phyloP scores from a whole-genome alignment of 2,888 invertebrate species.

The Troides oblongomaculatus region DNA sequence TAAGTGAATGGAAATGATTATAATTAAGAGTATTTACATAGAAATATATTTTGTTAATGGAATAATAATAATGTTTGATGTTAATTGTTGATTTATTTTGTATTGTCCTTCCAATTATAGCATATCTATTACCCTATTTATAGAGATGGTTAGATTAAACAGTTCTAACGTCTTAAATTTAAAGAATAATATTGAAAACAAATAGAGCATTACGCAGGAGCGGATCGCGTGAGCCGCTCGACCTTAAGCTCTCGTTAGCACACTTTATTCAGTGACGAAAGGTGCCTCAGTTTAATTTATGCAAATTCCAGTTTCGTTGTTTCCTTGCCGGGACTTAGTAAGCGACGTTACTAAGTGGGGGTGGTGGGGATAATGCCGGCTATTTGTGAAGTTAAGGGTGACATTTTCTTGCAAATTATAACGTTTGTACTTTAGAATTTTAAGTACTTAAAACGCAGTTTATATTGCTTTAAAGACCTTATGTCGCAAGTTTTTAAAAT shows the following conservation, averaged over 20 bases:
- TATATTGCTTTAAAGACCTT: conserved; percentile 32
- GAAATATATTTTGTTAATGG: no score
- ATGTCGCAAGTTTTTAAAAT: not conserved
- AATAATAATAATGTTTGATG: no score
- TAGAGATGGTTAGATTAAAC: not conserved
- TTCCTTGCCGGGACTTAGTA: conserved; percentile 58
- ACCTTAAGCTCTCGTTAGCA: conserved; percentile 62
- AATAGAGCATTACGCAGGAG: conserved; percentile 4
- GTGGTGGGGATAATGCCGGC: conserved; percentile 40
- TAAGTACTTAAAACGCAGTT: conserved; percentile 28
- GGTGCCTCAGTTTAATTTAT: conserved; percentile 69
- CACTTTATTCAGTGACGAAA: conserved; percentile 61
- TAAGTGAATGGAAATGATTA: no score
- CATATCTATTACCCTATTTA: no score
- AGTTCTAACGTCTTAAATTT: not conserved
- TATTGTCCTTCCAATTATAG: no score
- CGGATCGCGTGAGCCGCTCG: conserved; percentile 53
- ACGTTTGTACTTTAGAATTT: conserved; percentile 7
- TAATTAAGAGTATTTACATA: no score
- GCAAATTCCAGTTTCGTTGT: conserved; percentile 70
- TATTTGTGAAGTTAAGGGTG: conserved; percentile 37
- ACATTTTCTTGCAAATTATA: conserved; percentile 28
- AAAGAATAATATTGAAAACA: not conserved
- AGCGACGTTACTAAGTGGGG: conserved; percentile 39
- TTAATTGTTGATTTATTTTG: no score